Base-by-base conservation (phyloP, 2,888 invertebrate species). In the Eupithecia pulchellata region DNA sequence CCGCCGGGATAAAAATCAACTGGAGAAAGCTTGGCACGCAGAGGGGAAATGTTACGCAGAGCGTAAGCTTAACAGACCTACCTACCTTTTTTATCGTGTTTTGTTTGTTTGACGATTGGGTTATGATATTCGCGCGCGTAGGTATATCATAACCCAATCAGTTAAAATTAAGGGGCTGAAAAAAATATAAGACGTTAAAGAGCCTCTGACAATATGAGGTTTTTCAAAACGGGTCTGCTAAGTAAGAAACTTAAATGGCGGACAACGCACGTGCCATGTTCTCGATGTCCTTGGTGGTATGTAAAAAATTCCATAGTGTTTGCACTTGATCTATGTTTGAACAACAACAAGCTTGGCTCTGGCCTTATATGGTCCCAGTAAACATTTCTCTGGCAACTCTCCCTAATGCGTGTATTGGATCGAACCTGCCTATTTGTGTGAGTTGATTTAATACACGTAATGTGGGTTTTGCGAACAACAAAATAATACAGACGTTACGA, bases 1-100 rank as follows among this genome's bases (percentile, higher is more conserved):
- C 69, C 73, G 78, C 77, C 75, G 81, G 83, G 82, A 81, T 82
- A 84, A 78, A 82, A 87, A 85, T 86, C 85, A 84, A 86, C 83
- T 79, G 79, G 77, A 82, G 82, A 81, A 81, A 83, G 82, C 82
- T 84, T 82, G 79, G 76, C 79, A 74, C 76, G 13, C 47, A 72
- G 68, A 68, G 66, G 20, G 30, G 64, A 61, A 66, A 66, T 66
- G 58, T 66, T 65, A 25, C 68, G 66, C 32, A 62, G 52, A 64
- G 68, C 32, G 42, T 14, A 36, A 27, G 34, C 9, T 2, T n/a
- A n/a, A 32, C 32, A 30, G 60, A 57, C 8, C 57, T 32, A 60
- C 29, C n/a, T n/a, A 30, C 17, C 20, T 58, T 30, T 32, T 32
- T 5, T 32, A 32, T 29, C 29, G 25, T 14, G 29, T 42, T 25